phyloP scores from a whole-genome alignment of 2,113 vertebrate genomes.

The Grus americana region DNA sequence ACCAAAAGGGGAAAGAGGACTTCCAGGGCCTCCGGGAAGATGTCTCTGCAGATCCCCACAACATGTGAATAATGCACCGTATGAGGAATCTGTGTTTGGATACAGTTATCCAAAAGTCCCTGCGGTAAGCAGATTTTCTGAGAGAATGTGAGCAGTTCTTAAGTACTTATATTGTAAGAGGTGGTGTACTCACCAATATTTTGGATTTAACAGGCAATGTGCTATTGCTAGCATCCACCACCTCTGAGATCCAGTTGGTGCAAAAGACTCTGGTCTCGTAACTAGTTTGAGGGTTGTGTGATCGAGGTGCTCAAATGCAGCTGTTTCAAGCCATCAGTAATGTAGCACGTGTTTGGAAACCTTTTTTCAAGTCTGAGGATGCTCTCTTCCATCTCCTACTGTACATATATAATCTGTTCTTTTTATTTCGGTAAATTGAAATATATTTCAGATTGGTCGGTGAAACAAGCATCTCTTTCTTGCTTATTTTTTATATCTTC shows the following conservation, averaged over 20 bases:
- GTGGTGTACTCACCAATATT: not conserved
- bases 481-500: not conserved
- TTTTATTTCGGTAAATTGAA: not conserved
- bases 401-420: not conserved
- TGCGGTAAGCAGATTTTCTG: constrained; percentile 77
- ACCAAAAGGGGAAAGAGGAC: constrained; percentile 91
- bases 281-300: not conserved
- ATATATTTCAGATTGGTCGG: not conserved
- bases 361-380: not conserved
- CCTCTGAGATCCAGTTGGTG: not conserved
- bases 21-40: constrained; percentile 88
- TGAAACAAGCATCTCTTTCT: not conserved
- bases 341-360: not conserved
- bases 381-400: not conserved
- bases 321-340: not conserved
- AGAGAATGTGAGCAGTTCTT: not conserved
- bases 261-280: not conserved
- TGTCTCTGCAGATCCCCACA: constrained; percentile 83
- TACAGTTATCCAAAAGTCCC: constrained; percentile 84
- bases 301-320: not conserved
- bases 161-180: not conserved
- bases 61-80: constrained; percentile 76
- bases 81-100: constrained; percentile 77
- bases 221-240: not conserved
- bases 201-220: not conserved